These are phyloP conservation scores for Lutraria lutraria DNA, from an alignment of 2,888 invertebrate species.

Conservation along the genomic window DNA sequence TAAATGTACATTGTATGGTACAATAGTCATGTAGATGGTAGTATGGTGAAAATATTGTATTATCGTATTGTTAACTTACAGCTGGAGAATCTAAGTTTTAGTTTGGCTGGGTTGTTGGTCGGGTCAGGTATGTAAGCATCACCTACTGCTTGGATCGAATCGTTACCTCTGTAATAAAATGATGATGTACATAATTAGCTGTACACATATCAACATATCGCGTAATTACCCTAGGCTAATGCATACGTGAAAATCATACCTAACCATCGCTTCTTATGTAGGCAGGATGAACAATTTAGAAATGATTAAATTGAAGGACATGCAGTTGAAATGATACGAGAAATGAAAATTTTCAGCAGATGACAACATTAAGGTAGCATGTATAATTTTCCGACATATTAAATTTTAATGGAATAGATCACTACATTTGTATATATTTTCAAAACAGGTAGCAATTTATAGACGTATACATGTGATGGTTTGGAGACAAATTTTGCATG, in stretches of 20 bases:
- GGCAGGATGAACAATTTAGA: not conserved
- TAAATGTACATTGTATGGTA: no score
- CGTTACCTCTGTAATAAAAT: slow-evolving; percentile 51
- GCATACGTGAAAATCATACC: not conserved
- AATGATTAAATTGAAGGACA: not conserved
- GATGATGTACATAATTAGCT: not conserved
- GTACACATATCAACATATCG: not conserved
- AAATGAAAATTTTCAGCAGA: not conserved
- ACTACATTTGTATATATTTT: no score
- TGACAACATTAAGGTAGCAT: no score
- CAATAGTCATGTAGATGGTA: no score
- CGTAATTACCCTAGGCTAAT: no score
- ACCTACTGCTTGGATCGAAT: slow-evolving; percentile 65
- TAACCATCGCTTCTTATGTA: not conserved
- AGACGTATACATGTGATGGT: no score
- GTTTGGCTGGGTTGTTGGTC: slow-evolving; percentile 65
- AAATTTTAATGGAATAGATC: no score
- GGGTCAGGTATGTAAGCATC: slow-evolving; percentile 74
- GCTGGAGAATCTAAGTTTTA: slow-evolving; percentile 71
- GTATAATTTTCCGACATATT: no score
- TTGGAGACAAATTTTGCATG: no score
- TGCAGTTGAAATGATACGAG: not conserved
- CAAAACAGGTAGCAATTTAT: no score
- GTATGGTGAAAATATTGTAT: no score
- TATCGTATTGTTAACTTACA: slow-evolving; percentile 52